These are phyloP conservation scores for Pogonomyrmex barbatus DNA, from an alignment of 1,140 invertebrate genomes.

Conservation along the genomic window DNA sequence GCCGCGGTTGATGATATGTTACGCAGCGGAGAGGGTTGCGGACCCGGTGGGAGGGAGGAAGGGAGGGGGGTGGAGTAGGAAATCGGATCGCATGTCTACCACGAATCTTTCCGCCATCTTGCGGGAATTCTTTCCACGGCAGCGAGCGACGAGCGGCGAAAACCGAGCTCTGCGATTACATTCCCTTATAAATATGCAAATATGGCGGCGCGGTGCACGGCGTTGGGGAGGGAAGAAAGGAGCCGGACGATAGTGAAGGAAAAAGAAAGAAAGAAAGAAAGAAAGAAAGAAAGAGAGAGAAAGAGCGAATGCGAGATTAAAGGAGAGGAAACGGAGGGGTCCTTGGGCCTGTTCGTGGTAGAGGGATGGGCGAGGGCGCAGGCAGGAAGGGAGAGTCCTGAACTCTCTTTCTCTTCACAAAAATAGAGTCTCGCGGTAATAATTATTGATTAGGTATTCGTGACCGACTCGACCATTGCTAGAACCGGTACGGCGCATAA, in stretches of 20 bases:
- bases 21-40: constrained; percentile 73
- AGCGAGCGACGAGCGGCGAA: constrained; percentile 82
- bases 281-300: constrained; percentile 47
- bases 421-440: constrained; percentile 84
- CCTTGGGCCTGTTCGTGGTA: constrained; percentile 61
- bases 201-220: constrained; percentile 77
- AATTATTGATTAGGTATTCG: constrained; percentile 86
- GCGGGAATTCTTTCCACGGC: constrained; percentile 82
- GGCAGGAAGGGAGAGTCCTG: constrained; percentile 66
- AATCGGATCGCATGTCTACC: constrained; percentile 86
- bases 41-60: constrained; percentile 11
- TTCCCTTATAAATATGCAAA: constrained; percentile 87
- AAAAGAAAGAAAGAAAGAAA: constrained; percentile 54
- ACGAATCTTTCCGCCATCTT: constrained; percentile 86
- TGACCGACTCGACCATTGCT: constrained; percentile 79
- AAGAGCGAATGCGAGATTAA: constrained; percentile 49
- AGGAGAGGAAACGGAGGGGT: constrained; percentile 63
- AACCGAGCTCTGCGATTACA: constrained; percentile 85
- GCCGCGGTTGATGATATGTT: constrained; percentile 82
- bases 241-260: constrained; percentile 56
- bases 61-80: constrained; percentile 69
- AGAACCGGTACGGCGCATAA: constrained; percentile 72
- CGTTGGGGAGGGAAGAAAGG: constrained; percentile 47
- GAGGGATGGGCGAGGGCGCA: constrained; percentile 51
- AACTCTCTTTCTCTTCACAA: constrained; percentile 72